Evolutionary conservation across 2,888 invertebrate species (phyloP), one percentile per base, ranked within the genome.

Genomic region (Xestia ashworthii): DNA sequence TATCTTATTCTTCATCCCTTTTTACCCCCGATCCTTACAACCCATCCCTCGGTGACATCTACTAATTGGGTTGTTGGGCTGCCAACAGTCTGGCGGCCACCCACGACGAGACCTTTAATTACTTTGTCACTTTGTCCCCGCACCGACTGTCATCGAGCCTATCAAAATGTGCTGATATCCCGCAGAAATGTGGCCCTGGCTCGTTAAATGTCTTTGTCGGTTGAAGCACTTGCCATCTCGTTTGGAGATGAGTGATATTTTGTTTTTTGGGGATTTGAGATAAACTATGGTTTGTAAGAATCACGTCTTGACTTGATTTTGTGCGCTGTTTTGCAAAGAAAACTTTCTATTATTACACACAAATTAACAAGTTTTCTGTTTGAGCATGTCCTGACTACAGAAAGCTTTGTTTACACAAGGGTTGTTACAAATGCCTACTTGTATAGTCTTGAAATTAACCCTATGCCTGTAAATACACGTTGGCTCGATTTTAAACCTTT

Each of bases 161-260:
- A 80, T 84, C 82, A 84, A 72, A 69, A 41, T 76, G 69, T 69
- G 85, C 82, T 76, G 84, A 80, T 84, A 84, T 12, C 73, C 71
- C 68, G 55, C 66, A 73, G 44, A 76, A 72, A 80, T 72, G 78
- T 74, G 78, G 62, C 6, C 58, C 19, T 8, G n/a, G 5, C 62
- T 25, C 50, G 9, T 82, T 11, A 50, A n/a, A 41, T 69, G 76
- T 38, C 71, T 72, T 68, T 58, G 62, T 62, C 66, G 74, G 74
- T 22, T 70, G 5, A 44, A 60, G 22, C 82, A 85, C 78, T 84
- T 82, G 76, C 58, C 25, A 64, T 75, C 74, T 85, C 62, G 76
- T 85, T 85, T 53, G 5, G 4, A n/a, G 75, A 58, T 82, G 82
- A 82, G 12, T 75, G 70, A 85, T 78, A 74, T 67, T 25, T 74